Evolutionary conservation across 2,113 vertebrate genomes (phyloP).

Genomic region (Zingel zingel): DNA sequence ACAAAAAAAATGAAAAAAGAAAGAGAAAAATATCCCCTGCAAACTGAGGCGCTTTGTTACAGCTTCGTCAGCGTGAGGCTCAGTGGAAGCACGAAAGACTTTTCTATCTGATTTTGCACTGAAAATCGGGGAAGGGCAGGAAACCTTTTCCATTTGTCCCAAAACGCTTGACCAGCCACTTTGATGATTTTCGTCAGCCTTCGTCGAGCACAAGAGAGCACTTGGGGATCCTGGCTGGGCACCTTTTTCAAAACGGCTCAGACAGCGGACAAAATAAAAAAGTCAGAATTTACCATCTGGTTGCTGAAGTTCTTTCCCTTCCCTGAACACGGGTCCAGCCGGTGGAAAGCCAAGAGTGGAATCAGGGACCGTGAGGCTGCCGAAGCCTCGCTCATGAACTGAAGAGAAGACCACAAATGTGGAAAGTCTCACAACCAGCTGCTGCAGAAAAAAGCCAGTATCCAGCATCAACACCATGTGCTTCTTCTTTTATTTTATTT

Average conservation of each 20-base stretch:
- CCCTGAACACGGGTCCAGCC: conserved; percentile 23
- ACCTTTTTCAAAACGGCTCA: neutral
- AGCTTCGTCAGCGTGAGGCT: conserved; percentile 79
- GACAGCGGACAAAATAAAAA: neutral
- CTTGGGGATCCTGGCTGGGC: neutral
- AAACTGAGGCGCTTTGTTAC: conserved; percentile 81
- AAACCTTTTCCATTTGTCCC: neutral
- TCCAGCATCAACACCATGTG: conserved; percentile 6
- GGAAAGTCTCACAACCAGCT: conserved; percentile 47
- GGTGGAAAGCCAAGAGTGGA: neutral
- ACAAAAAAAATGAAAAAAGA: neutral
- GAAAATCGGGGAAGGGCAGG: conserved; percentile 47
- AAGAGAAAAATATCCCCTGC: conserved; percentile 83
- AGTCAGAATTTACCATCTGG: neutral
- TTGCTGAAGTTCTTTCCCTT: conserved; percentile 10
- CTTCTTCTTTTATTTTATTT: conserved; percentile 6
- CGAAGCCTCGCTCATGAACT: conserved; percentile 11
- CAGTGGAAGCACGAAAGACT: conserved; percentile 72
- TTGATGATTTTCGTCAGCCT: conserved; percentile 38
- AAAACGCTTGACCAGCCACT: conserved; percentile 34
- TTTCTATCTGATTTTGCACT: conserved; percentile 89
- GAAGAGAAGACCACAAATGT: conserved; percentile 34
- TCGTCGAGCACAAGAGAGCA: conserved; percentile 11
- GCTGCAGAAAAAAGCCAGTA: conserved; percentile 33
- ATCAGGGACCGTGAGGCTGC: conserved; percentile 55